phyloP scores from a whole-genome alignment of 2,113 vertebrate genomes.

The Gyps fulvus region DNA sequence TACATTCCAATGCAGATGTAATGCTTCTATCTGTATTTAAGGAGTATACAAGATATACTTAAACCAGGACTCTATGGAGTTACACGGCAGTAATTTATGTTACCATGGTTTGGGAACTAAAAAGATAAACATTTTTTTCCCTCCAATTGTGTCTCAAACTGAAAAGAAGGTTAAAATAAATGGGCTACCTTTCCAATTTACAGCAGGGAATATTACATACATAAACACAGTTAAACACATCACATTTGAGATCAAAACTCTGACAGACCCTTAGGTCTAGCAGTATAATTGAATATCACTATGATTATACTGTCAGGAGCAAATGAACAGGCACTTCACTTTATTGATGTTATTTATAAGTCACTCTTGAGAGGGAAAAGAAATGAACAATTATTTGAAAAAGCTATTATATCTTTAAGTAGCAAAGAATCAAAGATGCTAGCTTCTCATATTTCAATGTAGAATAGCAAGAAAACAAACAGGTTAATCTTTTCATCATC shows the following conservation, averaged over 20 bases:
- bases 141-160: not conserved
- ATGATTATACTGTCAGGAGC: not conserved
- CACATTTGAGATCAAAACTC: not conserved
- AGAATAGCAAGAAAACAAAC: not conserved
- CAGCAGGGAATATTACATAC: not conserved
- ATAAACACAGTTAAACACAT: not conserved
- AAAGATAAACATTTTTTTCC: not conserved
- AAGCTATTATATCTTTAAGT: not conserved
- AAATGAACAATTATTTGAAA: not conserved
- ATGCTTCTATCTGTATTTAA: not conserved
- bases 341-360: not conserved
- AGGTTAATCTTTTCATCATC: not conserved
- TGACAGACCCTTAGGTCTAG: not conserved
- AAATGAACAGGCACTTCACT: conserved; percentile 13
- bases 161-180: not conserved
- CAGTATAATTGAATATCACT: not conserved
- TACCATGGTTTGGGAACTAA: not conserved
- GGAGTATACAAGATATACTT: not conserved
- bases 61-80: not conserved
- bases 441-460: not conserved
- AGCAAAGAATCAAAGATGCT: not conserved
- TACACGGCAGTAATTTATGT: fast-evolving
- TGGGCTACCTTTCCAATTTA: not conserved
- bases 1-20: not conserved
- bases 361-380: not conserved